A percentile compares a stretch with the other conserved stretches of the same genome.
Evolutionary conservation across 1,140 invertebrate genomes (phyloP).

Genomic region (Atta colombica): DNA sequence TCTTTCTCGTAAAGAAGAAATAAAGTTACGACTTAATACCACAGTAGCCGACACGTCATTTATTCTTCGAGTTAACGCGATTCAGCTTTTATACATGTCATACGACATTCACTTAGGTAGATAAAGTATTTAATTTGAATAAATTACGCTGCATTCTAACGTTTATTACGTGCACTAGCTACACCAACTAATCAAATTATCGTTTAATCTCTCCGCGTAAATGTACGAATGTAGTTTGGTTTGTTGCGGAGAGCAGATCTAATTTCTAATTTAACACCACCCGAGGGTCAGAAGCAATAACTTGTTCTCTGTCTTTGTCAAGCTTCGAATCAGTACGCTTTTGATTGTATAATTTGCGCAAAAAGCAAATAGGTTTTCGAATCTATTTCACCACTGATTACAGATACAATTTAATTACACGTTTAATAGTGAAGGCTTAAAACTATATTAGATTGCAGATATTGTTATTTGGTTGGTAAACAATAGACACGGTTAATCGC

Average conservation of each 20-base stretch:
- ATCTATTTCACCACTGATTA: constrained; percentile 25
- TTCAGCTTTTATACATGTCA: neutral
- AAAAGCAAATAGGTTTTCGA: constrained; percentile 38
- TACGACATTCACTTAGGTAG: neutral
- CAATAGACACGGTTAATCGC: constrained; percentile 24
- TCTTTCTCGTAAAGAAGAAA: neutral
- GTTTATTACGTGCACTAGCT: constrained; percentile 4
- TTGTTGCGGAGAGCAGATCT: constrained; percentile 12
- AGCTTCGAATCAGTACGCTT: neutral
- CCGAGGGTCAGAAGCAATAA: neutral
- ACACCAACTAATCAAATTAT: constrained; percentile 29
- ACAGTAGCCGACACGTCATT: neutral
- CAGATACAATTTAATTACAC: constrained; percentile 42
- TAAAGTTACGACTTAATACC: constrained; percentile 22
- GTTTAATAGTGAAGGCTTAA: constrained; percentile 16
- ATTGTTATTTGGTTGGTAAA: constrained; percentile 9
- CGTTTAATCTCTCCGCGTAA: constrained; percentile 1
- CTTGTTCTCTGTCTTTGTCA: constrained; percentile 10
- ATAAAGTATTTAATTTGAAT: constrained; percentile 31
- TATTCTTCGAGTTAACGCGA: constrained; percentile 15
- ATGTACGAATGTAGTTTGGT: neutral
- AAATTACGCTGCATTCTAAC: neutral
- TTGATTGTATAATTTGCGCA: neutral
- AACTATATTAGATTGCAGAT: constrained; percentile 29
- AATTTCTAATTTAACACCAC: constrained; percentile 31